Conservation (phyloP, 1,140 invertebrate species). For the Drosophila willistoni region DNA sequence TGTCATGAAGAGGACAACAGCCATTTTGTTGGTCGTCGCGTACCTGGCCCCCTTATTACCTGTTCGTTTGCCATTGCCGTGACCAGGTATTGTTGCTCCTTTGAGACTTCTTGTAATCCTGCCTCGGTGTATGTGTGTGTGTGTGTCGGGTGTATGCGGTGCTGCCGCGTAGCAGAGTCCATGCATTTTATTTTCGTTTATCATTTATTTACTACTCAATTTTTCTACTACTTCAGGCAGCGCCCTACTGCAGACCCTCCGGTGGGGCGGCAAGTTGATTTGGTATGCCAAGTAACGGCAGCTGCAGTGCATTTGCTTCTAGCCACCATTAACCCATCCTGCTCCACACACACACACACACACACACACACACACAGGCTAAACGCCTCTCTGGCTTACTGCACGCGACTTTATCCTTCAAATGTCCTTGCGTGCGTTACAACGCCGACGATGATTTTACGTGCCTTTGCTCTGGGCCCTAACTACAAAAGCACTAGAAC, state of each 20-base stretch:
- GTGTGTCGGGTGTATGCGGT: conserved; percentile 1
- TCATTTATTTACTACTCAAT: conserved; percentile 82
- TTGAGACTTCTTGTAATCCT: conserved; percentile 78
- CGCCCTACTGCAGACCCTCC: conserved; percentile 30
- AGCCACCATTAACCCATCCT: background rate
- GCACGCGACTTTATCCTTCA: conserved; percentile 81
- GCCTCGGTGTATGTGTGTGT: conserved; percentile 48
- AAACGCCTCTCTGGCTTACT: conserved; percentile 32
- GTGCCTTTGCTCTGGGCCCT: conserved; percentile 32
- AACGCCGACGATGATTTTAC: conserved; percentile 66
- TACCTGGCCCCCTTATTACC: background rate
- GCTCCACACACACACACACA: background rate
- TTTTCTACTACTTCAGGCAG: conserved; percentile 80
- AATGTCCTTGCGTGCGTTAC: conserved; percentile 82
- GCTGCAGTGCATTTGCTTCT: conserved; percentile 59
- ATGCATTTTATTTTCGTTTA: conserved; percentile 82
- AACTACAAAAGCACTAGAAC: background rate
- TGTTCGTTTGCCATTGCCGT: conserved; percentile 16
- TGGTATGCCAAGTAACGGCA: conserved; percentile 79
- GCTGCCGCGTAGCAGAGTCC: conserved; percentile 53
- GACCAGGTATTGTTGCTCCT: conserved; percentile 70
- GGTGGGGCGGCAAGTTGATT: conserved; percentile 70
- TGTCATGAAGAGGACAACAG: conserved; percentile 44
- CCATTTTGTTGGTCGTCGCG: conserved; percentile 46
- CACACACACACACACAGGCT: background rate